A percentile compares a stretch with the other conserved stretches of the same genome.
These are phyloP conservation scores for Prunella strophiata DNA, from an alignment of 2,797 vertebrate genomes.

Conservation along the genomic window DNA sequence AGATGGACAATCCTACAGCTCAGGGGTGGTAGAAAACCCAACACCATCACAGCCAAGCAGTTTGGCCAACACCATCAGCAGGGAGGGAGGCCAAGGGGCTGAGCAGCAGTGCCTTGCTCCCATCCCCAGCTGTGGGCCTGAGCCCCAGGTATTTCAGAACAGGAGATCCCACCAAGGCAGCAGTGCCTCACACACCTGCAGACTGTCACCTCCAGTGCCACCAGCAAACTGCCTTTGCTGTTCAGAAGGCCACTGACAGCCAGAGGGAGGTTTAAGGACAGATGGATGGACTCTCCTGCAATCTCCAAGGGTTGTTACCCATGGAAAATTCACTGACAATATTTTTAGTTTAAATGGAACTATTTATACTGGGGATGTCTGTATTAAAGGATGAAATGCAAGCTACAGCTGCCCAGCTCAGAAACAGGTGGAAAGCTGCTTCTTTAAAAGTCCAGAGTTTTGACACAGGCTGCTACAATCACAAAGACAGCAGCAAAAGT, in stretches of 20 bases:
- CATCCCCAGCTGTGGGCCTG: not conserved
- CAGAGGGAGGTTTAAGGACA: not conserved
- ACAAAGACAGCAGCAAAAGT: not conserved
- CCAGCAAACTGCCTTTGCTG: not conserved
- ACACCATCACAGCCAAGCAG: not conserved
- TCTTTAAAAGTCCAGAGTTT: not conserved
- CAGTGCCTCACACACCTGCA: not conserved
- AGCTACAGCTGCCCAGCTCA: not conserved
- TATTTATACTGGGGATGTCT: not conserved
- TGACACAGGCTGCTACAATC: not conserved
- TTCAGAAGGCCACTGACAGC: not conserved
- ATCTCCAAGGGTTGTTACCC: not conserved
- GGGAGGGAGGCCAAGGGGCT: not conserved
- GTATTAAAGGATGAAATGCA: not conserved
- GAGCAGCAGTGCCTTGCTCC: not conserved
- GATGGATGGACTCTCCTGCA: not conserved
- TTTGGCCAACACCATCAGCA: not conserved
- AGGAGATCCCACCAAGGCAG: not conserved
- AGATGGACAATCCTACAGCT: not conserved
- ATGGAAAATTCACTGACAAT: not conserved
- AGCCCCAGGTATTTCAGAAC: not conserved
- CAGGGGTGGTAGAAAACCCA: not conserved
- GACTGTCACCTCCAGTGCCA: not conserved
- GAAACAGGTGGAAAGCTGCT: constrained; percentile 38
- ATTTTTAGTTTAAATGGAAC: not conserved